phyloP scores from a whole-genome alignment of 2,113 vertebrate genomes.

The Pyrgilauda ruficollis region DNA sequence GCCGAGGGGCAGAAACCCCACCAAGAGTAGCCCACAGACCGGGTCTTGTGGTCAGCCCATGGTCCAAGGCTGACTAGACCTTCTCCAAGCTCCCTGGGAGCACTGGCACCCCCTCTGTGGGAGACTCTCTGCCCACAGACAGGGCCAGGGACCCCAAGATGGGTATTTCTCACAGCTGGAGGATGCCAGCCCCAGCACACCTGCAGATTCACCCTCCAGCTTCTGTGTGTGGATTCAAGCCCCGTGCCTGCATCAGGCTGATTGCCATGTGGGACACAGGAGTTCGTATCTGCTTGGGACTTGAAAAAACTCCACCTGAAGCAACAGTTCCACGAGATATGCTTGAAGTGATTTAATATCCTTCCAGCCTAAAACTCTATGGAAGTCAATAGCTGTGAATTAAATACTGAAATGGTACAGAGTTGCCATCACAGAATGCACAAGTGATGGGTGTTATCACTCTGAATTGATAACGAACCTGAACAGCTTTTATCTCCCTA shows the following conservation, averaged over 20 bases:
- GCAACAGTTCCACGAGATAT: neutral
- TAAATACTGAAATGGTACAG: neutral
- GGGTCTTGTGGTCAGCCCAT: rapidly evolving
- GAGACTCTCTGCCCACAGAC: rapidly evolving
- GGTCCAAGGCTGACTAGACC: neutral
- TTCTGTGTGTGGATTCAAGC: neutral
- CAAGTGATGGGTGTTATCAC: neutral
- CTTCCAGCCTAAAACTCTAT: neutral
- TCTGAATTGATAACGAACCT: neutral
- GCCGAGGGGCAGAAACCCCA: rapidly evolving
- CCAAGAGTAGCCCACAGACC: neutral
- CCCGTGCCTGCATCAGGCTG: neutral
- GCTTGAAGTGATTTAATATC: neutral
- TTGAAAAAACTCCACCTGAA: neutral
- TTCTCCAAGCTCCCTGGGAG: neutral
- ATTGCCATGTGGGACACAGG: neutral
- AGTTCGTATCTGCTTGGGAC: neutral
- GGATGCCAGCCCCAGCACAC: neutral
- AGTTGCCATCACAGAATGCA: neutral
- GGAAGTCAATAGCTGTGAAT: rapidly evolving
- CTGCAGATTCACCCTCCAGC: neutral
- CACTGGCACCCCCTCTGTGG: rapidly evolving
- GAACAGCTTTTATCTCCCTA: neutral
- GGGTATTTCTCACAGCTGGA: neutral
- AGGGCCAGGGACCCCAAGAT: neutral